Percentiles rank a stretch among this genome's conserved stretches.
Conservation (phyloP, 2,113 vertebrate species). For the Channa argus region DNA sequence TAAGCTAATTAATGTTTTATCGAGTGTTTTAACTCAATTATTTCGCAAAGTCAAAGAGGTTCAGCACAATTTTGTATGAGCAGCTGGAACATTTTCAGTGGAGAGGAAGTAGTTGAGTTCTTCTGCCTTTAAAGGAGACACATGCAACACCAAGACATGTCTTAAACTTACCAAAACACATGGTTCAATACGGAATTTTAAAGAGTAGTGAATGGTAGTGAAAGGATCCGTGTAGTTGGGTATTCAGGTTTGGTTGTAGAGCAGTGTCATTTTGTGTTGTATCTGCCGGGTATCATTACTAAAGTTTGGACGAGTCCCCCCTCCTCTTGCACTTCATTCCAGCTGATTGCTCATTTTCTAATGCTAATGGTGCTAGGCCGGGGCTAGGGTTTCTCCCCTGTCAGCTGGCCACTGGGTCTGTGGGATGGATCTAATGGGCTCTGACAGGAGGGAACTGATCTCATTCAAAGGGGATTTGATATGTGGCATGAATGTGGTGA, state of each 20-base stretch:
- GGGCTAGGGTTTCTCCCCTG: conserved; percentile 91
- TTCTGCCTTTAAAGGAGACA: conserved; percentile 43
- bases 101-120: conserved; percentile 40
- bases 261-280: conserved; percentile 36
- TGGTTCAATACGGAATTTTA: conserved; percentile 12
- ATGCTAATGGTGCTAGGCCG: conserved; percentile 94
- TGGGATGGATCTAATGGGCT: conserved; percentile 97
- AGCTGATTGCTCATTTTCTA: conserved; percentile 99
- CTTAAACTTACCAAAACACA: neutral
- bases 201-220: neutral
- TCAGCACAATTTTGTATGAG: conserved; percentile 80
- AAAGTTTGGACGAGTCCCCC: conserved; percentile 55
- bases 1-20: conserved; percentile 90
- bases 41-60: conserved; percentile 87
- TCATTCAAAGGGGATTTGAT: conserved; percentile 98
- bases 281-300: conserved; percentile 49
- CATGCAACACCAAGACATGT: neutral
- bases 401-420: conserved; percentile 95
- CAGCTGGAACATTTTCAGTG: conserved; percentile 54
- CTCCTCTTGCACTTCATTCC: conserved; percentile 89
- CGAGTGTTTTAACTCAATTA: conserved; percentile 90
- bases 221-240: neutral
- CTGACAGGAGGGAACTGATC: conserved; percentile 99
- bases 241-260: conserved; percentile 4
- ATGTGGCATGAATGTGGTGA: conserved; percentile 95